Percentiles rank a stretch among this genome's conserved stretches.
Conservation (phyloP, 2,797 vertebrate species). For the Oryzias dopingdopingensis region DNA sequence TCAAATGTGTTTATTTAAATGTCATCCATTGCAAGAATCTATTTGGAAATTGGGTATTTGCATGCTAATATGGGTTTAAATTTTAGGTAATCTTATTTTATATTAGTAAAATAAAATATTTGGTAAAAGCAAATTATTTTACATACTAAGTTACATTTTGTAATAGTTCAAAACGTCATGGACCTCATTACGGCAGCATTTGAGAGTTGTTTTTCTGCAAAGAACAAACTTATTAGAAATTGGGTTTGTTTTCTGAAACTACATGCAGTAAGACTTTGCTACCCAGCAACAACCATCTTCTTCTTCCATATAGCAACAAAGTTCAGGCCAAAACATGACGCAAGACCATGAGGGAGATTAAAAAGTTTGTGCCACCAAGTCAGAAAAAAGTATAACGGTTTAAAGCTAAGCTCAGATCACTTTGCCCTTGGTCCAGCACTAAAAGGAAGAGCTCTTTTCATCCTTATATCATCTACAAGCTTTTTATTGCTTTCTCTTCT, state of each 20-base stretch:
- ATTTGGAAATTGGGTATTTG: no score
- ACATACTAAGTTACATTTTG: no score
- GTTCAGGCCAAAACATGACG: conserved; percentile 38
- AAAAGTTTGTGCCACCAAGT: conserved; percentile 60
- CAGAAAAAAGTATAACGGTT: conserved; percentile 58
- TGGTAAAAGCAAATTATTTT: no score
- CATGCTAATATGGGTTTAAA: no score
- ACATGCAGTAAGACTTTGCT: conserved; percentile 40
- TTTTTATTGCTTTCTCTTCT: conserved; percentile 72
- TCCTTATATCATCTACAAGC: conserved; percentile 72
- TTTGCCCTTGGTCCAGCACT: conserved; percentile 70
- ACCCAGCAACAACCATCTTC: conserved; percentile 68
- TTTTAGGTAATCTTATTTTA: no score
- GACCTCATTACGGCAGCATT: no score
- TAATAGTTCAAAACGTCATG: no score
- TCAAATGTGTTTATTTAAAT: no score
- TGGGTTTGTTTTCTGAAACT: conserved; percentile 19
- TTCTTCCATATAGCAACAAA: conserved; percentile 46
- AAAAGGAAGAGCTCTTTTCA: conserved; percentile 64
- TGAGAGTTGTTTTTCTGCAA: neutral
- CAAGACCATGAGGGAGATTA: conserved; percentile 54
- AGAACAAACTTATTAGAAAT: neutral
- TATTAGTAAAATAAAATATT: no score
- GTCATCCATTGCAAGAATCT: no score
- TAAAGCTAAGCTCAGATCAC: conserved; percentile 59